Evolutionary conservation across 2,888 invertebrate species (phyloP).

Genomic region (Leptopilina drosophilae): DNA sequence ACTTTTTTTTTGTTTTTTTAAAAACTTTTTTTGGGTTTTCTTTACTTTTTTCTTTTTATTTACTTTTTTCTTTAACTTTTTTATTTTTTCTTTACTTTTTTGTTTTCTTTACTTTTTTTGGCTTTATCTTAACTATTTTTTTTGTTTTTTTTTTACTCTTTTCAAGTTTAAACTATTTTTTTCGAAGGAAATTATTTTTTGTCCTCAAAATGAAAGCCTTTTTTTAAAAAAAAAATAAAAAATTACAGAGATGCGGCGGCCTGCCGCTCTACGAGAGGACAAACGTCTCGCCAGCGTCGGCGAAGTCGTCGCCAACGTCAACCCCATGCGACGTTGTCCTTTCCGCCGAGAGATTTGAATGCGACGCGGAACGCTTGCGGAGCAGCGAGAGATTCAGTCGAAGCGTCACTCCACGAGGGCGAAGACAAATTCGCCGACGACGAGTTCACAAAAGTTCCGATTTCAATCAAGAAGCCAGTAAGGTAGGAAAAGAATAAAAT

Average conservation of each 20-base stretch:
- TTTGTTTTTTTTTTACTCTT: too few species aligned
- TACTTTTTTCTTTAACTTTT: too few species aligned
- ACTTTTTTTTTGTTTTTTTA: too few species aligned
- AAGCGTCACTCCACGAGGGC: constrained; percentile 80
- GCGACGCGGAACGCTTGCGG: constrained; percentile 82
- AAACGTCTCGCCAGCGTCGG: constrained; percentile 72
- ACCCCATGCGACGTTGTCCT: constrained; percentile 69
- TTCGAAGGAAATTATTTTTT: too few species aligned
- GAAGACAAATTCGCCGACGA: constrained; percentile 74
- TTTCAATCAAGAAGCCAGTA: constrained; percentile 67
- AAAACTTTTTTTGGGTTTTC: too few species aligned
- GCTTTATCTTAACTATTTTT: too few species aligned
- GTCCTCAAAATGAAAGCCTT: too few species aligned
- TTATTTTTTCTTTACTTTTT: too few species aligned
- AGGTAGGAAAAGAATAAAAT: constrained; percentile 59
- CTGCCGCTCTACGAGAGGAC: constrained; percentile 74
- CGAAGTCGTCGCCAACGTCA: constrained; percentile 68
- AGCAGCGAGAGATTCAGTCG: constrained; percentile 83
- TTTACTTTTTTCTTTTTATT: too few species aligned
- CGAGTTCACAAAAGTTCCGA: constrained; percentile 66
- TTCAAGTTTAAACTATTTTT: too few species aligned
- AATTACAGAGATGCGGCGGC: constrained; percentile 68
- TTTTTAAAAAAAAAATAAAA: too few species aligned
- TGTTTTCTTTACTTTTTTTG: too few species aligned
- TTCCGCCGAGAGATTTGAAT: constrained; percentile 76